Evolutionary conservation across 1,140 invertebrate species (phyloP), one percentile per base, ranked within the genome.

Genomic region (Ostrea denselamellosa): DNA sequence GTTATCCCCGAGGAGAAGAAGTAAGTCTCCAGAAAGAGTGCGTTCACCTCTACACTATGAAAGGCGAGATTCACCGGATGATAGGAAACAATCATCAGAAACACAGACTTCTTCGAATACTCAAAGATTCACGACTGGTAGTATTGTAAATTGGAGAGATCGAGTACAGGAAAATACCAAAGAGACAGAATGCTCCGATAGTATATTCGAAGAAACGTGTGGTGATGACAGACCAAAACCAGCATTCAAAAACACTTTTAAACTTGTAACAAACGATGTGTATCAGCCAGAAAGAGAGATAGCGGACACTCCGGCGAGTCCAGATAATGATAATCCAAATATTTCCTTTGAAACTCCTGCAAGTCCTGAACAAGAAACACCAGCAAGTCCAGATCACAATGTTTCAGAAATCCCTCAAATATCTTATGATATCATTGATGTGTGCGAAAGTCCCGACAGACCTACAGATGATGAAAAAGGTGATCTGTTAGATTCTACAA

Each of bases 351-450:
- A 77, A 25, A 77, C 68, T 28, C 68, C 68, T 77, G 68, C 68
- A 25, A 77, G 68, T 34, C 68, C 68, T 4, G 68, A 77, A 25
- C 68, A 25, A 28, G 68, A 77, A 77, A 77, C 68, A 77, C 68
- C 68, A 14, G 68, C 68, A 77, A 77, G 68, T 77, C 68, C 68
- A 25, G 68, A 77, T 77, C 68, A 77, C n/a, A 62, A 62, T 77
- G 65, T 28, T 10, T 71, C 25, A 10, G 68, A 77, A 77, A 25
- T 28, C 68, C 68, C 22, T 8, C 56, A 62, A 62, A 62, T 62
- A 62, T 28, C 68, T 77, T 77, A 14, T 34, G 68, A 77, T 2
- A 34, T 77, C 9, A 77, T 77, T 77, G 68, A 77, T 28, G 22
- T 77, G 28, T 10, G 68, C 68, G 68, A 77, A 77, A 77, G 68